Evolutionary conservation across 2,888 invertebrate genomes (phyloP).

Genomic region (Tenthredo distinguenda): DNA sequence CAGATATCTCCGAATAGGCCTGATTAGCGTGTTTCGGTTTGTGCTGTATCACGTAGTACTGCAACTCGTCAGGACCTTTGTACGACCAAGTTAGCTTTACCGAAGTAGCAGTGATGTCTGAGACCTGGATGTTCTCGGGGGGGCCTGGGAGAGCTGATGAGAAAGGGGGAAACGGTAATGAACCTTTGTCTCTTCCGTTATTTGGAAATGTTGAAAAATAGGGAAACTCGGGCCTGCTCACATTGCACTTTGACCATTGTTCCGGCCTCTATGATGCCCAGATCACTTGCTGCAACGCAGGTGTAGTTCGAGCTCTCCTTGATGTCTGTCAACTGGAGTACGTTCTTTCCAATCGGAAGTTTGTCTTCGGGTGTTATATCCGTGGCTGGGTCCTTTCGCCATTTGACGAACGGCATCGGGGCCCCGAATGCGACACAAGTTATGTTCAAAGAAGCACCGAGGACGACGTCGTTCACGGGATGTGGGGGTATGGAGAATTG

Average conservation of each 20-base stretch:
- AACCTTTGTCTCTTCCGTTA: too few relatives aligned
- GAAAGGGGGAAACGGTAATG: conserved; percentile 74
- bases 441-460: conserved; percentile 94
- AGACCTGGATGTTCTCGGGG: conserved; percentile 93
- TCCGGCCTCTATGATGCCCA: conserved; percentile 93
- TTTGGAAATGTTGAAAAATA: conserved; percentile 73
- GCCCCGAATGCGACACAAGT: conserved; percentile 99
- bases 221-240: conserved; percentile 79
- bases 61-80: conserved; percentile 92
- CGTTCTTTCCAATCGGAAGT: conserved; percentile 91
- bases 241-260: conserved; percentile 97
- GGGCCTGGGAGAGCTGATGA: conserved; percentile 92
- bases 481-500: conserved; percentile 97
- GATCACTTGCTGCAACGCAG: conserved; percentile 96
- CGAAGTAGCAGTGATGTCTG: conserved; percentile 96
- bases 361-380: conserved; percentile 95
- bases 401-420: conserved; percentile 98
- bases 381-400: conserved; percentile 90
- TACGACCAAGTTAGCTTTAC: conserved; percentile 97
- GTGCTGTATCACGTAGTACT: conserved; percentile 97
- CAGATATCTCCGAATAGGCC: conserved; percentile 95
- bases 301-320: conserved; percentile 97
- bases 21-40: conserved; percentile 96
- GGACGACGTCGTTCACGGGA: conserved; percentile 91
- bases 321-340: conserved; percentile 91